Conservation (phyloP, 2,888 invertebrate genomes). For the Pristionchus mayeri region DNA sequence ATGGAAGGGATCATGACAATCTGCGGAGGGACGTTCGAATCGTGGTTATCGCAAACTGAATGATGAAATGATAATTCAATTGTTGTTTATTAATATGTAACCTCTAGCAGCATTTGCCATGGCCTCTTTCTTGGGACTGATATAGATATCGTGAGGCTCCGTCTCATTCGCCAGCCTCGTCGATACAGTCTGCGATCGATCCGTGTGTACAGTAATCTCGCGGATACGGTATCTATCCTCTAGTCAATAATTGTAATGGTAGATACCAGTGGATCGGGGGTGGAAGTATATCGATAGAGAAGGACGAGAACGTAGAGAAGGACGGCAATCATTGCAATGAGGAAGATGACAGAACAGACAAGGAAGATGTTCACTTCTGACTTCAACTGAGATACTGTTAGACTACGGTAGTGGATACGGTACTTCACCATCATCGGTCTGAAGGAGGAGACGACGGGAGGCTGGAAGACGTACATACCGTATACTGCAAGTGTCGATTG, state of each 20-base stretch:
- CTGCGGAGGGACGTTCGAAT: slow-evolving; percentile 19
- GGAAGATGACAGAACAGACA: slow-evolving; percentile 3
- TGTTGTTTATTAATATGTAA: background rate
- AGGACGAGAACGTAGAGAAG: background rate
- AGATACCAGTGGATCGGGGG: background rate
- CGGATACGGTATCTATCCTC: background rate
- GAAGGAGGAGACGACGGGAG: background rate
- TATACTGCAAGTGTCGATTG: background rate
- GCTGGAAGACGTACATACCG: slow-evolving; percentile 36
- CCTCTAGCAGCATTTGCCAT: background rate
- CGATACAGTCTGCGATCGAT: background rate
- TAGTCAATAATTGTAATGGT: too few relatives aligned
- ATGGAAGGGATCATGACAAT: background rate
- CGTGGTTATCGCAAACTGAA: slow-evolving; percentile 24
- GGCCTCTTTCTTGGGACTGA: slow-evolving; percentile 1
- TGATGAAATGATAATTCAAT: background rate
- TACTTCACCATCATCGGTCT: background rate
- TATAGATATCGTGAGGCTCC: background rate
- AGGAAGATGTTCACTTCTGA: background rate
- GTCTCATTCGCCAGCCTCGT: background rate
- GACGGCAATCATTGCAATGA: slow-evolving; percentile 10
- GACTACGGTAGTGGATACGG: too few relatives aligned
- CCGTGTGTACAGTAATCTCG: background rate
- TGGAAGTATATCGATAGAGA: background rate
- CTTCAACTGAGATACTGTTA: background rate